Conservation (phyloP, 2,797 vertebrate species). For the Gymnocypris eckloni region DNA sequence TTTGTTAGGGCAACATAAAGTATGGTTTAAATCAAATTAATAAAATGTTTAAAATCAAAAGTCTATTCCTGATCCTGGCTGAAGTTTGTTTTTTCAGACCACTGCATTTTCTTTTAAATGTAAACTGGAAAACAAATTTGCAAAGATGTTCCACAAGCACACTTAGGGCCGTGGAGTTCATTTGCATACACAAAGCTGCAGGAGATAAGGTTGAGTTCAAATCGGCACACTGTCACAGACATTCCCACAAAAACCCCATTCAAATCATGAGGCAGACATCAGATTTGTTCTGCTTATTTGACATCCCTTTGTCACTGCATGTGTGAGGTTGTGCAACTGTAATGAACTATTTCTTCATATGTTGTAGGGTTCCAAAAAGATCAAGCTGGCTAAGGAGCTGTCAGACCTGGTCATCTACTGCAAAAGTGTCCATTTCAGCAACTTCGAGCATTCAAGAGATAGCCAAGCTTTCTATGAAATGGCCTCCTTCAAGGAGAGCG, state of each 20-base stretch:
- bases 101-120: background rate
- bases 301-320: background rate
- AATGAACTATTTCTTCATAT: background rate
- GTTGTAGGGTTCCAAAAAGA: slow-evolving; percentile 82
- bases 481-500: slow-evolving; percentile 90
- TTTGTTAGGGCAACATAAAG: background rate
- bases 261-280: slow-evolving; percentile 23
- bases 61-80: background rate
- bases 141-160: background rate
- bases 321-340: background rate
- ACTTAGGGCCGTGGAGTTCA: background rate
- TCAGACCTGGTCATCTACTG: slow-evolving; percentile 94
- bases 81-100: background rate
- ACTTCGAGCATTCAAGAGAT: slow-evolving; percentile 81
- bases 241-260: background rate
- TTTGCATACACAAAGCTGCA: slow-evolving; percentile 53
- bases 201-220: background rate
- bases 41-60: background rate
- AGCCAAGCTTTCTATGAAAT: slow-evolving; percentile 90
- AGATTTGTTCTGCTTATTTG: slow-evolving; percentile 11
- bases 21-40: background rate
- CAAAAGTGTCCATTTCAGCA: slow-evolving; percentile 92
- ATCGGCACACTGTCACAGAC: background rate
- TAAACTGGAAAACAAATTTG: background rate
- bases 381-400: slow-evolving; percentile 89